A percentile compares a stretch with the other conserved stretches of the same genome.
phyloP scores from a whole-genome alignment of 2,113 vertebrate species.

The Callionymus lyra region DNA sequence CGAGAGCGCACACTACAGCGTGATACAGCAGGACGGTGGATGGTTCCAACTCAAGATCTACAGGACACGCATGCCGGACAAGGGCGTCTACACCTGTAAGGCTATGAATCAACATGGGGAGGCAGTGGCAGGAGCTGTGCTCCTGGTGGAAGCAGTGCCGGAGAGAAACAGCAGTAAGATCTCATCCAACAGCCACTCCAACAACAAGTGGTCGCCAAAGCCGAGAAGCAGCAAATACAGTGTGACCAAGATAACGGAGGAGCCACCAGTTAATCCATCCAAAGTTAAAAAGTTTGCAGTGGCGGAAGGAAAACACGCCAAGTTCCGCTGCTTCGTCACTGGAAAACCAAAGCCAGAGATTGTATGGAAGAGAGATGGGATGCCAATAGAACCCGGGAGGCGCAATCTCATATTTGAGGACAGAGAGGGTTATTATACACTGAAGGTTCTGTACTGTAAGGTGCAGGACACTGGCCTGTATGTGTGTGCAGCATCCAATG shows the following conservation, averaged over 20 bases:
- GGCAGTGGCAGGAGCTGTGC: constrained; percentile 76
- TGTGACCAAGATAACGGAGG: constrained; percentile 23
- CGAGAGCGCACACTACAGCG: constrained; percentile 78
- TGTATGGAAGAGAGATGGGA: constrained; percentile 85
- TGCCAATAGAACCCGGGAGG: constrained; percentile 62
- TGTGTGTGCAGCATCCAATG: constrained; percentile 84
- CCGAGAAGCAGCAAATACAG: constrained; percentile 28
- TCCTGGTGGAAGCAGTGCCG: constrained; percentile 71
- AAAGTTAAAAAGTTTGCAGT: constrained; percentile 81
- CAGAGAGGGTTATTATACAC: constrained; percentile 87
- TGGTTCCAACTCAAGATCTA: constrained; percentile 81
- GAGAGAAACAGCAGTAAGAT: constrained; percentile 26
- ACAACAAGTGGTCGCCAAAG: constrained; percentile 39
- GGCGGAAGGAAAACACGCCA: constrained; percentile 86
- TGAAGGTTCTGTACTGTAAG: constrained; percentile 93
- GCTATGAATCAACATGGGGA: constrained; percentile 70
- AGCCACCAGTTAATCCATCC: constrained; percentile 31
- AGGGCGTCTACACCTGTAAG: constrained; percentile 85
- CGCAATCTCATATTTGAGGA: constrained; percentile 88
- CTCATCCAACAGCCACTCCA: constrained; percentile 26
- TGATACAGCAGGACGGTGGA: constrained; percentile 57
- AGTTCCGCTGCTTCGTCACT: constrained; percentile 89
- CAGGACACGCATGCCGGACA: constrained; percentile 70
- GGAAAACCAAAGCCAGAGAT: constrained; percentile 95
- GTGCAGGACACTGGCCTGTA: constrained; percentile 84